These are phyloP conservation scores for Phataginus tricuspis DNA, from an alignment of 2,797 vertebrate genomes.

Conservation along the genomic window DNA sequence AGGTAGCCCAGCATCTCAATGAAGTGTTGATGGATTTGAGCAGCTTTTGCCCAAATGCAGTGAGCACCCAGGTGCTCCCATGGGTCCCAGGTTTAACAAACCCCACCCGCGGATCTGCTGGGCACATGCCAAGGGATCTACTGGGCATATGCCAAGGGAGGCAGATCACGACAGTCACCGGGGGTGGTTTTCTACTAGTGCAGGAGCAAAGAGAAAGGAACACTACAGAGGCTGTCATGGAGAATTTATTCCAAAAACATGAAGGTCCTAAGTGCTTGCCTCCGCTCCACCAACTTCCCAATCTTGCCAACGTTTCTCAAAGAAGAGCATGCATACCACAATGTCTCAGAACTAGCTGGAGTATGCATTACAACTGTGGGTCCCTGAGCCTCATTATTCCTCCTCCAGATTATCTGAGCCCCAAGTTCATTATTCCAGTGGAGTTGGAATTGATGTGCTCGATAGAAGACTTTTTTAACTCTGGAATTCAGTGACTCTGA, in stretches of 20 bases:
- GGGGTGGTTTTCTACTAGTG: not conserved
- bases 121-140: not conserved
- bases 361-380: not conserved
- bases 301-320: not conserved
- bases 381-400: not conserved
- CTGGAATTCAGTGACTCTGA: not conserved
- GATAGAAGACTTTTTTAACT: not conserved
- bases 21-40: constrained; percentile 37
- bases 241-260: not conserved
- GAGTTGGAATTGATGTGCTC: not conserved
- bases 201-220: not conserved
- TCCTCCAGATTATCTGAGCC: not conserved
- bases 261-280: not conserved
- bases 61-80: not conserved
- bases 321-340: rapidly evolving
- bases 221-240: not conserved
- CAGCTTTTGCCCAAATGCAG: not conserved
- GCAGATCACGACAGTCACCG: not conserved
- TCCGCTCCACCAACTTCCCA: not conserved
- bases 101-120: not conserved
- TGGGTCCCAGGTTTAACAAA: not conserved
- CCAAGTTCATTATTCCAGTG: not conserved
- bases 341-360: not conserved
- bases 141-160: not conserved
- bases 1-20: not conserved